Base-by-base conservation (phyloP, 2,113 vertebrate genomes). In the Seriola dumerili region DNA sequence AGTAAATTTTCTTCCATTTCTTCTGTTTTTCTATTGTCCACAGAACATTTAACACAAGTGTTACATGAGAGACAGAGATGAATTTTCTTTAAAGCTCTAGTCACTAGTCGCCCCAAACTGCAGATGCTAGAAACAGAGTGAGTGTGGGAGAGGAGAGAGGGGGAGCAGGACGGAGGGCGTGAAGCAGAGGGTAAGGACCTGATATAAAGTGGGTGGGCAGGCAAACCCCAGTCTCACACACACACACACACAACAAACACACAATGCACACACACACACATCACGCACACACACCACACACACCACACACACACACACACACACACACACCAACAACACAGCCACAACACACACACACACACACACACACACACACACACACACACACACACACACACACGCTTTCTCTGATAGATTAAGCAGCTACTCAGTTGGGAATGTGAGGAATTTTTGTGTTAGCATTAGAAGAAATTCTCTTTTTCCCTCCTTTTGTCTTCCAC, bases 381-480 rank as follows among this genome's bases (percentile, higher is more conserved):
- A 12, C 74, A 38, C 68, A 61, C 66, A 70, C 61, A 46, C 74
- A 65, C 68, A 40, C 42, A 23, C 29, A 23, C 70, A 12, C 38
- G 46, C 29, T 64, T 70, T 80, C 80, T 85, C 84, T 88, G 88
- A 93, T 89, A 95, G 94, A 95, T 95, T 95, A 95, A 93, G 90
- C 85, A 80, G 84, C 90, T 88, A 90, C 89, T 94, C 92, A 93
- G 94, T 89, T 86, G 92, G 91, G 96, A 96, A 97, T 97, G 96
- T 86, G 84, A 95, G 93, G 96, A 97, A 97, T 97, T 96, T 91
- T 89, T 91, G 85, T 96, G 95, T 96, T 96, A 96, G 91, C 94
- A 93, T 95, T 95, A 92, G 89, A 93, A 94, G 94, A 85, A 75
- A 57, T 21, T 86, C 85, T 85, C 82, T 85, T 89, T 92, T 88